Percentiles rank a stretch among this genome's conserved stretches.
Evolutionary conservation across 37 sponge, comb jelly and placozoan species (phyloP).

Genomic region (Halichondria panicea): DNA sequence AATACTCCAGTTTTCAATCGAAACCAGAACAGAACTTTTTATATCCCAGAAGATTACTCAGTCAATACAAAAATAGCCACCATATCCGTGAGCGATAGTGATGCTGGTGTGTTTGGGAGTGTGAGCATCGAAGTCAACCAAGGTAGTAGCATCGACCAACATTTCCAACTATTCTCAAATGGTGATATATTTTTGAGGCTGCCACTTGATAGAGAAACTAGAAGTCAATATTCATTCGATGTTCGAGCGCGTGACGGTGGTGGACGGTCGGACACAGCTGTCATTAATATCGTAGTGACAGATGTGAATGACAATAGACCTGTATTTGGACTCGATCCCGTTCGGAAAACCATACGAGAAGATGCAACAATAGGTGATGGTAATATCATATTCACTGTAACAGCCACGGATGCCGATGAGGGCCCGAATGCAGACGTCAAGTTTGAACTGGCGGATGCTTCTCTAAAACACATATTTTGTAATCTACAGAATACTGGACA

Average conservation of each 20-base stretch:
- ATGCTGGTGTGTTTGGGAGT: slow-evolving; percentile 46
- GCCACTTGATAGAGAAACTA: slow-evolving; percentile 50
- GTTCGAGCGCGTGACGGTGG: slow-evolving; percentile 54
- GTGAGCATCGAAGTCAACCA: slow-evolving; percentile 23
- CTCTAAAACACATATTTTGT: slow-evolving; percentile 22
- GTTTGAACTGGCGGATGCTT: slow-evolving; percentile 23
- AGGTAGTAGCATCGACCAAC: background rate
- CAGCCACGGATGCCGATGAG: slow-evolving; percentile 46
- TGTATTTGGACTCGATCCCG: slow-evolving; percentile 12
- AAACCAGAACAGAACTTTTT: slow-evolving; percentile 19
- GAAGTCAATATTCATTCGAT: slow-evolving; percentile 10
- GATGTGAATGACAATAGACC: slow-evolving; percentile 81
- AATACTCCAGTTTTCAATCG: slow-evolving; percentile 36
- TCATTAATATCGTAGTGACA: slow-evolving; percentile 18
- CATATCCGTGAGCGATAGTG: slow-evolving; percentile 52
- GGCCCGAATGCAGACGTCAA: slow-evolving; percentile 29
- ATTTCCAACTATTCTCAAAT: slow-evolving; percentile 23
- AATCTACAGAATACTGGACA: slow-evolving; percentile 8
- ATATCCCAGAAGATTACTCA: slow-evolving; percentile 35
- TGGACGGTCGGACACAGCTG: background rate
- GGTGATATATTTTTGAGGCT: slow-evolving; percentile 26
- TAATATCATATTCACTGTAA: too few relatives aligned
- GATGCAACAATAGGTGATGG: too few relatives aligned
- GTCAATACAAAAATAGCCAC: slow-evolving; percentile 27
- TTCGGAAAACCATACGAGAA: too few relatives aligned